These are phyloP conservation scores for Octonoba sinensis DNA, from an alignment of 2,888 invertebrate species.

Conservation along the genomic window DNA sequence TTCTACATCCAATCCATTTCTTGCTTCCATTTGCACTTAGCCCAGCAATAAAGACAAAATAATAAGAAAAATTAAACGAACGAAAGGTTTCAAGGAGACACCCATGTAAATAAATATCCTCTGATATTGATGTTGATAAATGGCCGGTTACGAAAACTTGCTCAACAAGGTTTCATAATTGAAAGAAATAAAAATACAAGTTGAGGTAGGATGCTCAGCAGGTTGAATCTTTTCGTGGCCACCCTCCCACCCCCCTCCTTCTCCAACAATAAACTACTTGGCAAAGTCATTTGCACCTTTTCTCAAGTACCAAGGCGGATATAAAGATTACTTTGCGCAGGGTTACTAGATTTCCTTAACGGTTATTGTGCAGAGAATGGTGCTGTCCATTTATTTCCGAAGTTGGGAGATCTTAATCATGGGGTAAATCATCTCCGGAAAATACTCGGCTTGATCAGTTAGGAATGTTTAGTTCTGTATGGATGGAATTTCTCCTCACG, in stretches of 20 bases:
- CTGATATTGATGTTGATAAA: conserved; percentile 57
- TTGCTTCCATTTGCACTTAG: neutral
- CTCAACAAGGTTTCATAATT: conserved; percentile 55
- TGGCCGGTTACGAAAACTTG: conserved; percentile 42
- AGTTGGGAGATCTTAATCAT: too few species aligned
- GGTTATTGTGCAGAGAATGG: too few species aligned
- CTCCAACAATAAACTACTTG: conserved; percentile 46
- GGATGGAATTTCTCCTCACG: too few species aligned
- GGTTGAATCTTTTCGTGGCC: neutral
- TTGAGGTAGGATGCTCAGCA: conserved; percentile 1
- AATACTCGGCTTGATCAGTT: too few species aligned
- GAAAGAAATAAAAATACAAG: conserved; percentile 36
- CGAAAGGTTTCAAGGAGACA: conserved; percentile 31
- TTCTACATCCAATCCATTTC: neutral
- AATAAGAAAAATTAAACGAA: conserved; percentile 21
- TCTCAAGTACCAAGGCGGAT: conserved; percentile 43
- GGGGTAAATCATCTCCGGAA: too few species aligned
- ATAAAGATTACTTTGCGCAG: conserved; percentile 22
- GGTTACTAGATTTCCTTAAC: conserved; percentile 14
- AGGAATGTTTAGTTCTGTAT: too few species aligned
- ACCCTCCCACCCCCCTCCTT: conserved; percentile 8
- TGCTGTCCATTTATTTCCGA: too few species aligned
- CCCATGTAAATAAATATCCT: conserved; percentile 57
- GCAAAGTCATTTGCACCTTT: conserved; percentile 55
- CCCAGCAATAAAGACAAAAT: neutral